Percentiles rank a stretch among this genome's conserved stretches.
Conservation (phyloP, 2,113 vertebrate genomes). For the Brienomyrus longianalis region DNA sequence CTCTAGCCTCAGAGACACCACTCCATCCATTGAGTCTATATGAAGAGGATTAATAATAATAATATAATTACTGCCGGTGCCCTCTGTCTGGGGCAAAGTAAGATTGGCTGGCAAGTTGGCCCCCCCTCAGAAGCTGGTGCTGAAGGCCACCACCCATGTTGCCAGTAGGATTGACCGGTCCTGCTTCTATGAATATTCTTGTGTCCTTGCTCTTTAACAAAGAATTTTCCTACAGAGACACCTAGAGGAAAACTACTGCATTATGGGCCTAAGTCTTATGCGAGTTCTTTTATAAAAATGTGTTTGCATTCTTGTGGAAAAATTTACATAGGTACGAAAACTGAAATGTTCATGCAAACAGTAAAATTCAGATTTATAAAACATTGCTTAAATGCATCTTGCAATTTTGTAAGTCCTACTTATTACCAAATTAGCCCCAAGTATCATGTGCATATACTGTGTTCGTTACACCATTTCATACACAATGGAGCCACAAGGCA, state of each 20-base stretch:
- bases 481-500: not conserved
- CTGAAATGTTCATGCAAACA: not conserved
- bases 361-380: not conserved
- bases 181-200: not conserved
- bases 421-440: not conserved
- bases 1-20: no score
- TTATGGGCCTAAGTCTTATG: not conserved
- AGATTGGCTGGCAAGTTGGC: not conserved
- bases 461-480: not conserved
- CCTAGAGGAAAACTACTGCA: not conserved
- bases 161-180: not conserved
- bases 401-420: not conserved
- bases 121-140: not conserved
- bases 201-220: not conserved
- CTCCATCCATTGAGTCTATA: no score
- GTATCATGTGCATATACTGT: not conserved
- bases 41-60: not conserved
- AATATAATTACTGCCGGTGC: not conserved
- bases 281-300: not conserved
- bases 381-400: not conserved
- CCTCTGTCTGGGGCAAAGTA: not conserved
- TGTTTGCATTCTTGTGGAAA: not conserved
- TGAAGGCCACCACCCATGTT: not conserved
- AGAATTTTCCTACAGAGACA: not conserved
- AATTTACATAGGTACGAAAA: not conserved